Conservation (phyloP, 30 jellyfish, hydroid and myxozoan species). For the Clytia hemisphaerica region DNA sequence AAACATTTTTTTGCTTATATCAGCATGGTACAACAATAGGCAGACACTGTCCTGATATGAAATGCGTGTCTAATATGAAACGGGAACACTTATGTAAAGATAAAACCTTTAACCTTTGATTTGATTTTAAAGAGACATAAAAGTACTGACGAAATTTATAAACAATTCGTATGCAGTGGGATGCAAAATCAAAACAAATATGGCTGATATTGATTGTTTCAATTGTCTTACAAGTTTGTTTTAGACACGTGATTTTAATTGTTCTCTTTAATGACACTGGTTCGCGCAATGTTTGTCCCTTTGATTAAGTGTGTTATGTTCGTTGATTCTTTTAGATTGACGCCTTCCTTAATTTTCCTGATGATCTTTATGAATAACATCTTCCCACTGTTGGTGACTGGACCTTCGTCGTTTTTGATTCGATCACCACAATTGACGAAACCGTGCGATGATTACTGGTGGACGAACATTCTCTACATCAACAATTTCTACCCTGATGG, state of each 20-base stretch:
- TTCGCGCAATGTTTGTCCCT: neutral
- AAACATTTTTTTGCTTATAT: no score
- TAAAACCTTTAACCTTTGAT: no score
- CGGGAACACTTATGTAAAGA: no score
- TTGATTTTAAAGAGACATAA: no score
- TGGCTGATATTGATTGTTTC: neutral
- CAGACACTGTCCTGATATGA: no score
- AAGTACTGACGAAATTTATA: no score
- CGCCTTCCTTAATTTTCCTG: slow-evolving; percentile 71
- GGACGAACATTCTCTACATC: slow-evolving; percentile 84
- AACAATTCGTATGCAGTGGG: no score
- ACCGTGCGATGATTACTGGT: slow-evolving; percentile 65
- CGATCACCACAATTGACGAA: neutral
- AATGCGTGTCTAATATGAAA: no score
- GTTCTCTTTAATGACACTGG: no score
- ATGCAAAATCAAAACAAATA: neutral
- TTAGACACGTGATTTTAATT: no score
- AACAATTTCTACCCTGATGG: slow-evolving; percentile 63
- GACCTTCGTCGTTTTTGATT: slow-evolving; percentile 48
- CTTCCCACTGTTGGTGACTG: slow-evolving; percentile 56
- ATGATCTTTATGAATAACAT: slow-evolving; percentile 40
- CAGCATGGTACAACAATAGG: no score
- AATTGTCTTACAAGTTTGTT: no score
- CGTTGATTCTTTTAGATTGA: slow-evolving; percentile 39
- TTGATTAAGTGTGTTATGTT: neutral